A percentile compares a stretch with the other conserved stretches of the same genome.
phyloP scores from a whole-genome alignment of 2,888 invertebrate species.

The Argyra leucocephala region DNA sequence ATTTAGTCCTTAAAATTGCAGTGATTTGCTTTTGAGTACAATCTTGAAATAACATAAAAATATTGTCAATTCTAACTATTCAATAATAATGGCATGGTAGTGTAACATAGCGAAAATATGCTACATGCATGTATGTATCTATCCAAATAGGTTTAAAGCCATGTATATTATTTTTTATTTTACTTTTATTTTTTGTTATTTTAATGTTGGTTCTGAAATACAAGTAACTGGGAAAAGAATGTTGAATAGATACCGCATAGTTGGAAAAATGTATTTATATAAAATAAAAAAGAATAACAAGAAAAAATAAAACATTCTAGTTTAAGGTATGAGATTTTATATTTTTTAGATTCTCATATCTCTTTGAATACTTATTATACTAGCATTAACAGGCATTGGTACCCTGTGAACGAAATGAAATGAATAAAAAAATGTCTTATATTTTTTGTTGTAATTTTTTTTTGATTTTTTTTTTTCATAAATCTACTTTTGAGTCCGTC shows the following conservation, averaged over 20 bases:
- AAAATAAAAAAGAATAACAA: not conserved
- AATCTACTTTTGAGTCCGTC: constrained; percentile 12
- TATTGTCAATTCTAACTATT: too few species aligned
- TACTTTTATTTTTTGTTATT: not conserved
- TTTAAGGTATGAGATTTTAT: constrained; percentile 1
- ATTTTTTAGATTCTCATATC: not conserved
- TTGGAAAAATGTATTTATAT: not conserved
- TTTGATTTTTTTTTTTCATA: not conserved
- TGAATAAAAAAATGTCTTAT: not conserved
- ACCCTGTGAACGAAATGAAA: not conserved
- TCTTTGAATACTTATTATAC: not conserved
- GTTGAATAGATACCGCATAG: constrained; percentile 6
- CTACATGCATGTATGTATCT: not conserved
- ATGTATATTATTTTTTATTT: not conserved
- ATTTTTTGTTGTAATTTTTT: not conserved
- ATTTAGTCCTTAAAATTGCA: too few species aligned
- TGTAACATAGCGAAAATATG: constrained; percentile 2
- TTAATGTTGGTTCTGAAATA: constrained; percentile 4
- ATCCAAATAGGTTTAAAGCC: not conserved
- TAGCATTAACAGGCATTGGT: not conserved
- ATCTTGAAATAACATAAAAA: too few species aligned
- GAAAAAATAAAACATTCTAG: not conserved
- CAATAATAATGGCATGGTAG: not conserved
- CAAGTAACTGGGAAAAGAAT: constrained; percentile 6
- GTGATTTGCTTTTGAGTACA: too few species aligned